Conservation (phyloP, 2,888 invertebrate species). For the Eretmocerus hayati region DNA sequence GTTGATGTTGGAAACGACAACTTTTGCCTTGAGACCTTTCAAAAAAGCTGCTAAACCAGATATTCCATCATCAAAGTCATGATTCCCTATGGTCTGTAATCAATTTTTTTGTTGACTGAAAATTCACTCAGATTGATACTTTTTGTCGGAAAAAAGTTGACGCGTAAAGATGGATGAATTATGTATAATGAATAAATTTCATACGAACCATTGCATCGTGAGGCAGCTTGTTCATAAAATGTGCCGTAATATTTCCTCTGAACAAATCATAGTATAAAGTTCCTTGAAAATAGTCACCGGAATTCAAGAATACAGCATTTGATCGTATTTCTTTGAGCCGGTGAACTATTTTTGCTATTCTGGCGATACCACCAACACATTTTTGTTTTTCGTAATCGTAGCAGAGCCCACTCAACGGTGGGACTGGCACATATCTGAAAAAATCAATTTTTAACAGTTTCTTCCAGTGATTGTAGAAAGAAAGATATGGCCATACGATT, state of each 20-base stretch:
- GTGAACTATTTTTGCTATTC: slow-evolving; percentile 52
- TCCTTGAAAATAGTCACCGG: slow-evolving; percentile 79
- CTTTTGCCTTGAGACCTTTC: slow-evolving; percentile 55
- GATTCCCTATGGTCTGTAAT: slow-evolving; percentile 71
- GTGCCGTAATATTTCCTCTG: slow-evolving; percentile 66
- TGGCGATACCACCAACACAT: slow-evolving; percentile 66
- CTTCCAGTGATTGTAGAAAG: no score
- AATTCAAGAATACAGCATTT: slow-evolving; percentile 66
- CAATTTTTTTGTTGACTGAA: not conserved
- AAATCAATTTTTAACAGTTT: no score
- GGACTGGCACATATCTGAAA: slow-evolving; percentile 9
- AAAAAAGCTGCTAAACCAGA: slow-evolving; percentile 67
- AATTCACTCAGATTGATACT: not conserved
- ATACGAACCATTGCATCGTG: slow-evolving; percentile 65
- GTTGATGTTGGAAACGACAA: slow-evolving; percentile 73
- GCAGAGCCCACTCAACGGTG: slow-evolving; percentile 11
- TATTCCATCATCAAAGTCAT: slow-evolving; percentile 77
- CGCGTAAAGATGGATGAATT: not conserved
- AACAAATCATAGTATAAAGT: slow-evolving; percentile 75
- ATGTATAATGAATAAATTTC: not conserved
- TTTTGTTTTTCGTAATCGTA: slow-evolving; percentile 28
- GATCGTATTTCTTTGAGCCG: slow-evolving; percentile 48
- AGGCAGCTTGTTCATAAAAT: slow-evolving; percentile 67
- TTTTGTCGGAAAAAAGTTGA: not conserved
- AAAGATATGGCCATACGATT: no score